Conservation (phyloP, 2,888 invertebrate genomes). For the Lepidocyrtoides sp. region DNA sequence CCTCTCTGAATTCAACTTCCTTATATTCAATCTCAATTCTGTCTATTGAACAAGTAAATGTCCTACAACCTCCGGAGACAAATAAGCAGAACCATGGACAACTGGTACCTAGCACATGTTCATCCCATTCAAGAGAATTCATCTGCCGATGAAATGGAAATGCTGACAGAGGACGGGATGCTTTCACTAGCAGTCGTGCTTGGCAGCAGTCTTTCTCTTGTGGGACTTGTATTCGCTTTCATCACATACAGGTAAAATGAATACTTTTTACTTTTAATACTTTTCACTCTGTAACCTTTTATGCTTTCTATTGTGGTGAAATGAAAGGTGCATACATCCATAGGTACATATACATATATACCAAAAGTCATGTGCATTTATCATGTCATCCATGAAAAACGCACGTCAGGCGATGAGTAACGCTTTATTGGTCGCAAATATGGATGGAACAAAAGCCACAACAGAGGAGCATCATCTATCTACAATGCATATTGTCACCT, state of each 20-base stretch:
- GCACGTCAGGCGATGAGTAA: too few species aligned
- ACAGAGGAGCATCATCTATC: too few species aligned
- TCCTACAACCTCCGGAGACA: conserved; percentile 70
- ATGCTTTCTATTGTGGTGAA: too few species aligned
- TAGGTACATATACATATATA: too few species aligned
- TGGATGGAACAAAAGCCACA: too few species aligned
- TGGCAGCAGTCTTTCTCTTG: conserved; percentile 90
- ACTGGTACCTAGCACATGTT: conserved; percentile 87
- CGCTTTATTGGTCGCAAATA: too few species aligned
- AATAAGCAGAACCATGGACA: conserved; percentile 87
- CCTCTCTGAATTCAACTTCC: conserved; percentile 7
- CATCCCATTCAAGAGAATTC: conserved; percentile 86
- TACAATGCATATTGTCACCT: too few species aligned
- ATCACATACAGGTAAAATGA: conserved; percentile 90
- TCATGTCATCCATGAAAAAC: too few species aligned
- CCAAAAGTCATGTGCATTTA: too few species aligned
- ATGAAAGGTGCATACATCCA: too few species aligned
- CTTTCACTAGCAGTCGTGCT: conserved; percentile 90
- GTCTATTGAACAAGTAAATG: conserved; percentile 28
- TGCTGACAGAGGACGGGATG: conserved; percentile 88
- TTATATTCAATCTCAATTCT: conserved; percentile 35
- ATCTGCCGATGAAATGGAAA: conserved; percentile 83
- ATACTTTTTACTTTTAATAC: not conserved
- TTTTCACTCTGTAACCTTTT: too few species aligned
- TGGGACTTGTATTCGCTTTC: conserved; percentile 91